A percentile compares a stretch with the other conserved stretches of the same genome.
phyloP scores from a whole-genome alignment of 2,113 vertebrate species.

The Poeciliopsis retropinna region DNA sequence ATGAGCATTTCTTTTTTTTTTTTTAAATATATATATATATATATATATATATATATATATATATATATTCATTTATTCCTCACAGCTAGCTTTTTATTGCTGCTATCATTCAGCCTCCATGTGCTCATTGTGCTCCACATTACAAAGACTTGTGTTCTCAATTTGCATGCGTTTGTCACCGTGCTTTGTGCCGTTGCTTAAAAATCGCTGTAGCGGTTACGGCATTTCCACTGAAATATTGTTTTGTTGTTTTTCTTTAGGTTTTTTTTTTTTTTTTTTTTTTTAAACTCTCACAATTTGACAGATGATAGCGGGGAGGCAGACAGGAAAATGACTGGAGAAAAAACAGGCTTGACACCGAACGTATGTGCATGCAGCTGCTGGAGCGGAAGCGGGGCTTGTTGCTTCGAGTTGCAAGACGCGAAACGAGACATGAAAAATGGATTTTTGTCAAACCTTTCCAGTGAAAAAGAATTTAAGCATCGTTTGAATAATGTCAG shows the following conservation, averaged over 20 bases:
- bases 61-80: constrained; percentile 4
- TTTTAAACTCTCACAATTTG: neutral
- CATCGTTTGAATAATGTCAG: neutral
- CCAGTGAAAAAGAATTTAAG: neutral
- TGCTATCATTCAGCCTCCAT: neutral
- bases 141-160: neutral
- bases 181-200: neutral
- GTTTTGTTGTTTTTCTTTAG: neutral
- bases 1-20: neutral
- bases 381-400: neutral
- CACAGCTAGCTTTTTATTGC: constrained; percentile 14
- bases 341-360: constrained; percentile 19
- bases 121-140: neutral
- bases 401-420: neutral
- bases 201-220: neutral
- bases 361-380: constrained; percentile 7
- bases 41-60: no score
- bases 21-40: neutral
- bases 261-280: neutral
- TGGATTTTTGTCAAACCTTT: neutral
- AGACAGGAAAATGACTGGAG: neutral
- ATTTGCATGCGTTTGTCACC: constrained; percentile 1
- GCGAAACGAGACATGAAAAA: constrained; percentile 9
- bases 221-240: neutral
- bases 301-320: neutral